These are phyloP conservation scores for Podotricha telesiphe DNA, from an alignment of 2,888 invertebrate species.

Conservation along the genomic window DNA sequence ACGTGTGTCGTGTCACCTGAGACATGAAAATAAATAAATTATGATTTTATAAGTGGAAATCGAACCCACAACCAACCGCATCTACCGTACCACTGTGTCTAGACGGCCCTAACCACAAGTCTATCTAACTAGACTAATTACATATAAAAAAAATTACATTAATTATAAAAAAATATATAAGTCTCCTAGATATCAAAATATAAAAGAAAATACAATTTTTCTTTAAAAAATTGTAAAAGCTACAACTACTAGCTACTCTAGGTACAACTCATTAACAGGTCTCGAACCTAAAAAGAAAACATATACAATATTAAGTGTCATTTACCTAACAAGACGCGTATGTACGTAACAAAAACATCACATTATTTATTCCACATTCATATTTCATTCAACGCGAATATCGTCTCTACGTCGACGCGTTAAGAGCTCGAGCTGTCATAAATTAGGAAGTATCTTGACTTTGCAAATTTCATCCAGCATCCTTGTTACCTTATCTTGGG, in stretches of 20 bases:
- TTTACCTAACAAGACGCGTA: constrained; percentile 53
- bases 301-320: constrained; percentile 45
- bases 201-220: background rate
- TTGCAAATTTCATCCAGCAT: constrained; percentile 43
- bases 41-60: no score
- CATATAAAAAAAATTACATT: no score
- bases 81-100: no score
- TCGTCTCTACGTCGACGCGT: constrained; percentile 56
- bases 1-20: no score
- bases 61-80: no score
- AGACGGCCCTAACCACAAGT: no score
- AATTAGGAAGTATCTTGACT: constrained; percentile 61
- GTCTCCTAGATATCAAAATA: no score
- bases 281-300: constrained; percentile 34
- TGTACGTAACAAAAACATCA: constrained; percentile 57
- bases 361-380: constrained; percentile 62
- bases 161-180: no score
- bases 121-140: no score
- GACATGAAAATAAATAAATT: no score
- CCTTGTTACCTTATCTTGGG: constrained; percentile 34
- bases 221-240: background rate
- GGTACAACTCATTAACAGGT: constrained; percentile 33
- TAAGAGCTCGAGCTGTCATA: constrained; percentile 61
- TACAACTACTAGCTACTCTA: background rate
- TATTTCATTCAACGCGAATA: constrained; percentile 60